Base-by-base conservation (phyloP, 2,888 invertebrate species). In the Volucella bombylans region DNA sequence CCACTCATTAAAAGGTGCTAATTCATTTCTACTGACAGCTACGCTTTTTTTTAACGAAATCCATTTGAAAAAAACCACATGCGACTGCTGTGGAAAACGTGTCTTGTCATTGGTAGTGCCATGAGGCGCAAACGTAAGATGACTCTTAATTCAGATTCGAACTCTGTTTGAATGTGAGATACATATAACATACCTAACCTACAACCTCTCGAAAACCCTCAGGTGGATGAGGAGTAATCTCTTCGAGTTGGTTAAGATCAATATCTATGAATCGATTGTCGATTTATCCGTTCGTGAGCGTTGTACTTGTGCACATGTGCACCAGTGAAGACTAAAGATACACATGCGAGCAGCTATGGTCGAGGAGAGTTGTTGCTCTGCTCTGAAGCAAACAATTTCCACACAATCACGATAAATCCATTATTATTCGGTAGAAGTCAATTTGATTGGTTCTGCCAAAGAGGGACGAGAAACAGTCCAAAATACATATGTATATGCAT, bases 371-470 rank as follows among this genome's bases (percentile, higher is more conserved):
- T 31, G 31, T 31, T 31, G 6, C 6, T 4, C 49, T 47, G n/a
- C 15, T 65, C 11, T 43, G 62, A 73, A 52, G 50, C 31, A 57
- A 57, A 31, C 67, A 65, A 72, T 77, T 68, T 78, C 45, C 62
- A 78, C 72, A 82, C 73, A 69, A 69, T 83, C 82, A 83, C 73
- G 82, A 83, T 71, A 69, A 59, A 74, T 79, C 79, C 69, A 79
- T 82, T 82, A 82, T 69, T 68, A 72, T 68, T 54, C 62, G 52
- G 62, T 54, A 67, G 31, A 52, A 74, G 74, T 68, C 50, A 11
- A 64, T 81, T 61, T 41, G 71, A 77, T 82, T 82, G 65, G 65
- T 77, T 71, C 67, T 67, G 61, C 43, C 15, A 54, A 59, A 31
- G 14, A 23, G 39, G 45, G 47, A 14, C 38, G 45, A 45, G 4